Evolutionary conservation across 2,797 vertebrate species (phyloP).

Genomic region (Notolabrus celidotus): DNA sequence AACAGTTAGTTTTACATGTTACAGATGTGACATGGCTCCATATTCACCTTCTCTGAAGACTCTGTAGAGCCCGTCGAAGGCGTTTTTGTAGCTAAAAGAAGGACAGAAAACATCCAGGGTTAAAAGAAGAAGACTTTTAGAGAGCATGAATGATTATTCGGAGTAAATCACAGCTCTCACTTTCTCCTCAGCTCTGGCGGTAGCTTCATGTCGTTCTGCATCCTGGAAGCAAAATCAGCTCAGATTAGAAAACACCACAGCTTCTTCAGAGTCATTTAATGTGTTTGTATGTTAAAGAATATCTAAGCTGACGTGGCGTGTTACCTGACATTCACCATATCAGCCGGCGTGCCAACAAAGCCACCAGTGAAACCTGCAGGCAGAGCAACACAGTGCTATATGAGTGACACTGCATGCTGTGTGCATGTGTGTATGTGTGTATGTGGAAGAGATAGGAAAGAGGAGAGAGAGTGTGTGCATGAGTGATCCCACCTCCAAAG

Average conservation of each 20-base stretch:
- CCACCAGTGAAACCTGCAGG: constrained; percentile 91
- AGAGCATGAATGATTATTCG: not conserved
- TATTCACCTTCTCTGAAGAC: constrained; percentile 91
- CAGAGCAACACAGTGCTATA: constrained; percentile 10
- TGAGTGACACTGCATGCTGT: not conserved
- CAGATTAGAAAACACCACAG: not conserved
- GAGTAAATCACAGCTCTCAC: constrained; percentile 84
- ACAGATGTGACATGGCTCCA: not conserved
- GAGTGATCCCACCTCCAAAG: constrained; percentile 85
- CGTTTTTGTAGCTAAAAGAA: constrained; percentile 91
- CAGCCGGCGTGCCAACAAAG: constrained; percentile 92
- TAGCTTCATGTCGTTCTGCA: constrained; percentile 98
- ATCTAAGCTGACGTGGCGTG: not conserved
- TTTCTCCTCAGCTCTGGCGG: constrained; percentile 89
- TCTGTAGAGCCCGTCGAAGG: constrained; percentile 91
- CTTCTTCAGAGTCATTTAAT: not conserved
- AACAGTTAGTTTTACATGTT: not conserved
- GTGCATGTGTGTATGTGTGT: not conserved
- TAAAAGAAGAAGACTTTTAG: not conserved
- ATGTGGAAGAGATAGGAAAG: too few relatives aligned
- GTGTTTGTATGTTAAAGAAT: not conserved
- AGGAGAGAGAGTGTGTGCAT: not conserved
- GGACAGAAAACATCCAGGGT: not conserved
- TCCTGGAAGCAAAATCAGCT: constrained; percentile 80
- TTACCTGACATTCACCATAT: constrained; percentile 97